Conservation (phyloP, 2,113 vertebrate genomes). For the Zosterops japonicus region DNA sequence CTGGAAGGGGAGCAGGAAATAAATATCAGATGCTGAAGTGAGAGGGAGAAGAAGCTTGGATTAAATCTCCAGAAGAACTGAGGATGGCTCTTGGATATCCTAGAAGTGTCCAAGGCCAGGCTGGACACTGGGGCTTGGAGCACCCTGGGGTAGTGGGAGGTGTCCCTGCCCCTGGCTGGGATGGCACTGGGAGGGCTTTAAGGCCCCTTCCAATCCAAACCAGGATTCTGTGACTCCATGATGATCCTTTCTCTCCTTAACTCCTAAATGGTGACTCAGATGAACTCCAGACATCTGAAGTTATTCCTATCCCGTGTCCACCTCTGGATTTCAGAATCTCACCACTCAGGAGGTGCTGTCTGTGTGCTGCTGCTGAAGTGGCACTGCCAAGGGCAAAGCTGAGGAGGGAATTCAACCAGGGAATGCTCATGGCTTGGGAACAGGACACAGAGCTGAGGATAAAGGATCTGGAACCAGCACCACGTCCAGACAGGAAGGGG, state of each 20-base stretch:
- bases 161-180: not conserved
- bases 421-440: not conserved
- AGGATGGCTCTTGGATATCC: not conserved
- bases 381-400: not conserved
- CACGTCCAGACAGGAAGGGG: not conserved
- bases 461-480: not conserved
- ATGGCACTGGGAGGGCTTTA: accelerated
- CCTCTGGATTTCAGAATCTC: not conserved
- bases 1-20: not conserved
- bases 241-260: not conserved
- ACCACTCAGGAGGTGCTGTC: not conserved
- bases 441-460: accelerated
- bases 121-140: accelerated
- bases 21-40: not conserved
- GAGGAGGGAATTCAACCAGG: not conserved
- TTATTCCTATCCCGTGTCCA: not conserved
- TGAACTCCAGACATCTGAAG: not conserved
- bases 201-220: not conserved
- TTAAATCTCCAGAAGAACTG: not conserved
- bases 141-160: accelerated
- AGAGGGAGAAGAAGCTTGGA: not conserved
- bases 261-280: not conserved
- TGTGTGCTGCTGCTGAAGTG: not conserved
- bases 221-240: not conserved
- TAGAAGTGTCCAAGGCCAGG: not conserved